Conservation (phyloP, 2,797 vertebrate species). For the Pagetopsis macropterus region DNA sequence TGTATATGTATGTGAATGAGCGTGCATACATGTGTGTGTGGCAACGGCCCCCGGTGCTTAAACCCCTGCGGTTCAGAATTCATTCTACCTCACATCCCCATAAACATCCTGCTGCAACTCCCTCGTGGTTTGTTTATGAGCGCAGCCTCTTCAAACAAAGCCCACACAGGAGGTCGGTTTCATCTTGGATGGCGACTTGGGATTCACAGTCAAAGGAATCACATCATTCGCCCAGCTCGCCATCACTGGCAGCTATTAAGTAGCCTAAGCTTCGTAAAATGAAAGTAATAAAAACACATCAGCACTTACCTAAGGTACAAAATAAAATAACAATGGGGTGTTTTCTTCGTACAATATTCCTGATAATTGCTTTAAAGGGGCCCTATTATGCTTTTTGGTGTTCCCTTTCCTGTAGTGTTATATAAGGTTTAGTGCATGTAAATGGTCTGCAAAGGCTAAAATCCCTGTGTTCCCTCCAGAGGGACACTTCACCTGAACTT, state of each 20-base stretch:
- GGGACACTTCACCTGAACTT: no score
- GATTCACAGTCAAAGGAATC: constrained; percentile 18
- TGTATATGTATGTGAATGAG: constrained; percentile 19
- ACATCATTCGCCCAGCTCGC: constrained; percentile 9
- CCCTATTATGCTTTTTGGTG: not conserved
- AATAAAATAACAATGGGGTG: not conserved
- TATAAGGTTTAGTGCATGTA: no score
- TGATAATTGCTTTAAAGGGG: constrained; percentile 10
- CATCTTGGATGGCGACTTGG: constrained; percentile 38
- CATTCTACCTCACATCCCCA: constrained; percentile 72
- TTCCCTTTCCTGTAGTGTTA: no score
- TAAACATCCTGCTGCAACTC: constrained; percentile 80
- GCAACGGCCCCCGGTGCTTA: constrained; percentile 30
- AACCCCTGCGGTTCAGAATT: constrained; percentile 66
- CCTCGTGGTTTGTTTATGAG: constrained; percentile 71
- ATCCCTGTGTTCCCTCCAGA: no score
- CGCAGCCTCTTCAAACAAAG: constrained; percentile 69
- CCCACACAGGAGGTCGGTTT: constrained; percentile 73
- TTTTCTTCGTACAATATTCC: not conserved
- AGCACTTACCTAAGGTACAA: constrained; percentile 3
- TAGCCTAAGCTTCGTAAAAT: constrained; percentile 19
- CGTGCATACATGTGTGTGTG: constrained; percentile 14
- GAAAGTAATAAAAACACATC: constrained; percentile 27
- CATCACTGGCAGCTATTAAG: constrained; percentile 39
- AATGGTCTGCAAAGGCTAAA: no score